Conservation (phyloP, 1,140 invertebrate genomes). For the Stratiolaelaps scimitus region DNA sequence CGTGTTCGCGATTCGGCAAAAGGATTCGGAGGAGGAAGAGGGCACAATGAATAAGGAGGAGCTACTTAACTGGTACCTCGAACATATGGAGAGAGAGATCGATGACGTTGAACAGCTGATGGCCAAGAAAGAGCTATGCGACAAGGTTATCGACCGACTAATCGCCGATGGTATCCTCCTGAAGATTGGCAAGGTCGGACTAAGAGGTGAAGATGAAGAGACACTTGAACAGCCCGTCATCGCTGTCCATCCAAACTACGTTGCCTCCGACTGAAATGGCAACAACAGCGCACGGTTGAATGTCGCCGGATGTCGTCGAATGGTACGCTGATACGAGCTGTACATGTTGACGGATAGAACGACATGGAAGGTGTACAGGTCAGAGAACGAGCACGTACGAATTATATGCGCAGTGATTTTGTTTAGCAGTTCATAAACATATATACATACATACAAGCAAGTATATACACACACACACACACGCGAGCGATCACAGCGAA, state of each 20-base stretch:
- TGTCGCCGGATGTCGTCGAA: too few relatives aligned
- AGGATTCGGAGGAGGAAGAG: constrained; percentile 56
- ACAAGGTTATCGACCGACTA: constrained; percentile 86
- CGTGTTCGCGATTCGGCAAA: constrained; percentile 68
- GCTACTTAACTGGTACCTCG: constrained; percentile 83
- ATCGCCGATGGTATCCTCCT: constrained; percentile 50
- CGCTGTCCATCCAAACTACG: constrained; percentile 91
- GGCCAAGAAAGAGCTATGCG: constrained; percentile 74
- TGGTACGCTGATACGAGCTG: too few relatives aligned
- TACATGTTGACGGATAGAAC: too few relatives aligned
- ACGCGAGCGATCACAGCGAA: too few relatives aligned
- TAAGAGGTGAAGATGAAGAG: constrained; percentile 47
- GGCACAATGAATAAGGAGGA: constrained; percentile 63
- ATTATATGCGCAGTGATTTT: too few relatives aligned
- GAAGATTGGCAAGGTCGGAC: constrained; percentile 40
- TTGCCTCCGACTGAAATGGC: constrained; percentile 50
- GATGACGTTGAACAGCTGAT: constrained; percentile 80
- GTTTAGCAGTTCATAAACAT: too few relatives aligned
- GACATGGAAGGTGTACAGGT: too few relatives aligned
- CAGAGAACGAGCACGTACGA: too few relatives aligned
- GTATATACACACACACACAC: too few relatives aligned
- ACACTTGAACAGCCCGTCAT: constrained; percentile 70
- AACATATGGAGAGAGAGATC: constrained; percentile 66
- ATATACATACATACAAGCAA: too few relatives aligned
- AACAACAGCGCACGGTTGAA: constrained; percentile 34